Percentiles rank a stretch among this genome's conserved stretches.
These are phyloP conservation scores for Ptyas mucosa DNA, from an alignment of 2,113 vertebrate genomes.

Conservation along the genomic window DNA sequence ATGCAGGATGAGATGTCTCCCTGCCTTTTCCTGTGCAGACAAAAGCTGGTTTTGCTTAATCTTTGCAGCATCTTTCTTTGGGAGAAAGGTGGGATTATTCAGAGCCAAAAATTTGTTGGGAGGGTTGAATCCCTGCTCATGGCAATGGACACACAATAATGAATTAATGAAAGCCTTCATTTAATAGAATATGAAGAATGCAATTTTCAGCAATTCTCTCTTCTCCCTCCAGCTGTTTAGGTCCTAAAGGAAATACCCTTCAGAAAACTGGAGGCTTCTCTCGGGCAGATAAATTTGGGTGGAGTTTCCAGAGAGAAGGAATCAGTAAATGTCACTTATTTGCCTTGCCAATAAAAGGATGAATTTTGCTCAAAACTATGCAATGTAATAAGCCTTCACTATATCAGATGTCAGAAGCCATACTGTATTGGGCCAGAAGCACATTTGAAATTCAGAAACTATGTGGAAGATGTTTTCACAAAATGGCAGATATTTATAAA, in stretches of 20 bases:
- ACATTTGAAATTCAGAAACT: not conserved
- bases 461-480: not conserved
- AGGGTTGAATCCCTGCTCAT: not conserved
- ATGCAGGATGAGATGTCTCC: not conserved
- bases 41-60: not conserved
- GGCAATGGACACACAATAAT: not conserved
- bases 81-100: not conserved
- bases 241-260: not conserved
- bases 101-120: not conserved
- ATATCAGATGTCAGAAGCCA: not conserved
- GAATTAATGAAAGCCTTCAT: not conserved
- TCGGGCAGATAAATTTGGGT: not conserved
- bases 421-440: not conserved
- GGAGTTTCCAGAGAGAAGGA: not conserved
- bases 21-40: not conserved
- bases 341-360: not conserved
- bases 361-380: not conserved
- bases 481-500: not conserved
- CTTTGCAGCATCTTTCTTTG: not conserved
- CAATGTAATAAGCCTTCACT: not conserved
- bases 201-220: not conserved
- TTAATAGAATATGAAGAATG: not conserved
- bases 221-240: not conserved
- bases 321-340: not conserved
- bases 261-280: not conserved